Base-by-base conservation (phyloP, 2,113 vertebrate genomes). In the Ptilonorhynchus violaceus region DNA sequence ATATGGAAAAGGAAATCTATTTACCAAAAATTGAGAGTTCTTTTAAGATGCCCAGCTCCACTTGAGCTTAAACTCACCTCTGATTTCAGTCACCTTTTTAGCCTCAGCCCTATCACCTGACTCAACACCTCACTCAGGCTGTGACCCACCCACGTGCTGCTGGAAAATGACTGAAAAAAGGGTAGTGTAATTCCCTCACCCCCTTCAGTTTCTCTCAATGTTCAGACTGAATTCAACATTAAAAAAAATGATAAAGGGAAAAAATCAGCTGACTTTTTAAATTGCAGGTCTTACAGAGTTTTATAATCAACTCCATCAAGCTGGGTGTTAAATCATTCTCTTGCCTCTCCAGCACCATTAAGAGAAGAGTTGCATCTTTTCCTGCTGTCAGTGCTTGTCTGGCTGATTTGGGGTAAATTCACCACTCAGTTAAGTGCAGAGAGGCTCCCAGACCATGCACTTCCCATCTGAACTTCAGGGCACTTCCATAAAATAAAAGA, bases 181-280 rank as follows among this genome's bases (percentile, higher is more conserved):
- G 37, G 25, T 0, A 28, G 8, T 1, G 1, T 9, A 46, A 25
- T 47, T 75, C 35, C 28, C 27, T 76, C 15, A 19, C 2, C 13
- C 6, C 21, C 15, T 76, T 67, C 49, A 82, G 67, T 37, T 80
- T 73, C 16, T 42, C 66, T 55, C 33, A 64, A 1, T 31, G 33
- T 35, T 52, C 75, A 72, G 67, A 59, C 13, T 20, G 50, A 82
- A 90, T 44, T 63, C 5, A 89, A 44, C 41, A 69, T 9, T 9
- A 4, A n/a, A 77, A 87, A 42, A 74, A 41, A n/a, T 1, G 2
- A 81, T 16, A 39, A 64, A 83, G 59, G 42, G 15, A 56, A 85
- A 50, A 88, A 67, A 30, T 58, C 56, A 55, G 7, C 8, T 31
- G 47, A 67, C 20, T 33, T 74, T 77, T 50, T 47, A 37, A 88